Base-by-base conservation (phyloP, 1,140 invertebrate genomes). In the Elysia chlorotica region DNA sequence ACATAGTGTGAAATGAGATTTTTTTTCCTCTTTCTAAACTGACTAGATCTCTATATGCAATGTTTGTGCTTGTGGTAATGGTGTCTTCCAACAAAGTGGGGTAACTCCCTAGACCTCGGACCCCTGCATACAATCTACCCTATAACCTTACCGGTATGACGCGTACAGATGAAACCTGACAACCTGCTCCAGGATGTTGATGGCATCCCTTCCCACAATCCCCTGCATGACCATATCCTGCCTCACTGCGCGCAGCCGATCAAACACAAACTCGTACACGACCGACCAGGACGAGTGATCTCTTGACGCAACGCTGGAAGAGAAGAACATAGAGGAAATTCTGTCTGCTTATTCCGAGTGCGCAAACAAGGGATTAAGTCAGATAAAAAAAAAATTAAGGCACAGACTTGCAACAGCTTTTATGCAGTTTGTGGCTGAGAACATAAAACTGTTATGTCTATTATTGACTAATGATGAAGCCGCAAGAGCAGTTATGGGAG, bases 191-290 rank as follows among this genome's bases (percentile, higher is more conserved):
- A 93, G 83, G 54, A 94, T 87, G 0, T 78, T 77, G 28, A 92
- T 90, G 31, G 87, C 89, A 19, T 86, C 78, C 10, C 59, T 10
- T 10, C 85, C 84, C 61, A 88, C 78, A 0, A 92, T 84, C 75
- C 90, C 89, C 83, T 94, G 93, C 54, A 95, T 92, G 1, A 92
- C 89, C 69, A 93, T 87, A 82, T 95, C 93, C 80, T 94, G 92
- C 19, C 93, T 88, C 6, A 95, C 89, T 1, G 92, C 89, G 70
- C 93, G 87, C 54, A 94, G 81, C 30, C 93, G 89, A 86, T 95
- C 93, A 78, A 92, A 92, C 38, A 94, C 89, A 83, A 93, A 95
- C 79, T 93, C 91, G 73, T 94, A 94, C 17, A 91, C 87, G 23
- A 87, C 71, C 69, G 86, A 75, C 89, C 90, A 93, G 3, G 90